Evolutionary conservation across 2,113 vertebrate genomes (phyloP).

Genomic region (Melanocharis versteri): DNA sequence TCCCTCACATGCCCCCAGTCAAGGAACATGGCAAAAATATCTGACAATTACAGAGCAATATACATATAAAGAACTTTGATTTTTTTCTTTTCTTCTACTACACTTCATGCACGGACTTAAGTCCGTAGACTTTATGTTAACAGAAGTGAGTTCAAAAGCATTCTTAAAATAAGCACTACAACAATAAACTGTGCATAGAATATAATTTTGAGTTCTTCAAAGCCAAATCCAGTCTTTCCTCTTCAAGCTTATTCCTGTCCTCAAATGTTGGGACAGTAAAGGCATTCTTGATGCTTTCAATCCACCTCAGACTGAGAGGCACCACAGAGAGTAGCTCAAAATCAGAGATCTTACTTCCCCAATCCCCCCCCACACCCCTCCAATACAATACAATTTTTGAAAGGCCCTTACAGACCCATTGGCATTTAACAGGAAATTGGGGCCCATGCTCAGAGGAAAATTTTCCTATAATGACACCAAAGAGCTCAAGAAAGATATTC

Average conservation of each 20-base stretch:
- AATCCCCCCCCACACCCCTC: neutral
- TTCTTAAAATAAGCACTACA: neutral
- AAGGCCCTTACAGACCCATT: neutral
- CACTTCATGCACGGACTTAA: neutral
- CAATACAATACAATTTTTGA: neutral
- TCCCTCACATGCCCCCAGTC: neutral
- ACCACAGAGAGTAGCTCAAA: neutral
- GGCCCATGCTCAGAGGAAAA: neutral
- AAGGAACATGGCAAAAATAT: neutral
- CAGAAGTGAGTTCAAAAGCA: neutral
- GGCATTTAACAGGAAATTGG: neutral
- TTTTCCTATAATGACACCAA: neutral
- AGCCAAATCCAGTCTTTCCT: neutral
- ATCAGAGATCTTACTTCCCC: neutral
- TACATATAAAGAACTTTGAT: neutral
- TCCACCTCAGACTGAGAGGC: neutral
- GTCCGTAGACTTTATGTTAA: neutral
- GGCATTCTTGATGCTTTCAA: neutral
- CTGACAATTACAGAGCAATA: neutral
- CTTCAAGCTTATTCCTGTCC: neutral
- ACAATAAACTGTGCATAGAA: neutral
- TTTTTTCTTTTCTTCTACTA: neutral
- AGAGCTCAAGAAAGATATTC: neutral
- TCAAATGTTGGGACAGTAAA: neutral
- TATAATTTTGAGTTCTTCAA: neutral